Conservation (phyloP, 2,888 invertebrate species). For the Arge pagana region DNA sequence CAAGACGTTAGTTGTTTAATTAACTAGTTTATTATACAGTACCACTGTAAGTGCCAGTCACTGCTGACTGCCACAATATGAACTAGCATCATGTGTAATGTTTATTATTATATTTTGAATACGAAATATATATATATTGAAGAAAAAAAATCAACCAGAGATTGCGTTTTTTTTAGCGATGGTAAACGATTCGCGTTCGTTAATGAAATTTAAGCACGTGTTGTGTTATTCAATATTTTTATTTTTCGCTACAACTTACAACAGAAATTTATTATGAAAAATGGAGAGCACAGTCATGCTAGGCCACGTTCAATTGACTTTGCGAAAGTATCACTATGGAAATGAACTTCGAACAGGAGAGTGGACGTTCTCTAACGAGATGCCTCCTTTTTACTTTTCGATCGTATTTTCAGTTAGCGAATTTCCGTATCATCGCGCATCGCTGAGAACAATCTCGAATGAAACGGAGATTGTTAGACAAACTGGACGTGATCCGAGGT, state of each 20-base stretch:
- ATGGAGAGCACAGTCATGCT: constrained; percentile 11
- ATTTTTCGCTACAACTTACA: constrained; percentile 16
- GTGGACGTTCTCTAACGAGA: no score
- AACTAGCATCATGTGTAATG: constrained; percentile 55
- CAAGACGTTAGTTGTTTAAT: constrained; percentile 46
- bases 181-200: no score
- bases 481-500: no score
- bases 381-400: no score
- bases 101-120: constrained; percentile 58
- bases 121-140: constrained; percentile 54
- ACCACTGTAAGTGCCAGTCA: constrained; percentile 49
- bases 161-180: no score
- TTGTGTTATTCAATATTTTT: constrained; percentile 2
- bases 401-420: no score
- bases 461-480: no score
- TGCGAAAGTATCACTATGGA: constrained; percentile 6
- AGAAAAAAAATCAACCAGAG: no score
- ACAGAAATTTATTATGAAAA: constrained; percentile 7
- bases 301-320: constrained; percentile 17
- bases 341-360: neutral
- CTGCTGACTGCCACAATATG: constrained; percentile 46
- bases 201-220: no score
- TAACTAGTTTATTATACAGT: constrained; percentile 46
- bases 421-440: no score
- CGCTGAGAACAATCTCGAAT: no score